Evolutionary conservation across 2,888 invertebrate genomes (phyloP), one percentile per base, ranked within the genome.

Genomic region (Andrena dorsata): DNA sequence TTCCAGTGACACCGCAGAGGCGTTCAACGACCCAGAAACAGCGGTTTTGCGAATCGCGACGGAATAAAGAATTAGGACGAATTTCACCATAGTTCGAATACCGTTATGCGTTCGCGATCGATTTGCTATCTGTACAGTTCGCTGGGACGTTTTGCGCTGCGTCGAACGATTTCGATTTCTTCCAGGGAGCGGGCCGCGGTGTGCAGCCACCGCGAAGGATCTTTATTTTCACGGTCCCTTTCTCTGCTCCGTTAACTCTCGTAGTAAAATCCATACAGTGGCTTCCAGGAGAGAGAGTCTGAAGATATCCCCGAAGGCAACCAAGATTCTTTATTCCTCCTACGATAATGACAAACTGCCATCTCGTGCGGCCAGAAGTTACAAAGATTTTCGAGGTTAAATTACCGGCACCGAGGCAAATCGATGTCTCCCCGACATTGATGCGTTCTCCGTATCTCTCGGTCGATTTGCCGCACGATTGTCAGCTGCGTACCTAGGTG

Each of bases 21-120:
- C 32, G 13, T 26, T 30, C 23, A 10, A 30, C 28, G 23, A 32
- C 5, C n/a, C 23, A 32, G 56, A 20, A 41, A 61, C 26, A n/a
- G 26, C 7, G 56, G 26, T 75, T 51, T 77, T n/a, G 60, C 58
- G 58, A 81, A 73, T 60, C n/a, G 30, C n/a, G 58, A 13, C 60
- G 70, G 79, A 76, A 75, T 41, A 28, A 77, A 81, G 76, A 87
- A 87, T 85, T 65, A 61, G 82, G 70, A 70, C 85, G 70, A 69
- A 84, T 87, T 84, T 87, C 84, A 80, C 82, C 41, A 41, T 80
- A 61, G 61, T 72, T 63, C 75, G 56, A 69, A 69, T 83, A 79
- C 75, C 84, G 86, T 86, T 86, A 86, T 66, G 70, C 23, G 56
- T 16, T 63, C 61, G 71, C 58, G 26, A 66, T 13, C 51, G 69